phyloP scores from a whole-genome alignment of 2,888 invertebrate genomes.

The Matsumyia berberina region DNA sequence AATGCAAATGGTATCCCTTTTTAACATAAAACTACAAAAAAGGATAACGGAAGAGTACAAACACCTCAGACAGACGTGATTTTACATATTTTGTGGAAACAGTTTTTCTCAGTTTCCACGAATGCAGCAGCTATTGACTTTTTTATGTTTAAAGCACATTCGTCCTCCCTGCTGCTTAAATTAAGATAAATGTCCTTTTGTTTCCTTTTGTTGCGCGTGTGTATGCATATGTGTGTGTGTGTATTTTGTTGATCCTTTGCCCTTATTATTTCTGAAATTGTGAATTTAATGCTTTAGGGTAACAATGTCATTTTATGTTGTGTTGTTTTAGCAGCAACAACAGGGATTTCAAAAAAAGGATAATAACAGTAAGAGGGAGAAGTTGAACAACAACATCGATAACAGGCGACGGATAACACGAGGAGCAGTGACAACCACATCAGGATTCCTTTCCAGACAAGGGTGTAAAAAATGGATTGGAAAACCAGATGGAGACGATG shows the following conservation, averaged over 20 bases:
- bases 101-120: not conserved
- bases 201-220: constrained; percentile 9
- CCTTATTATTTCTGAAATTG: constrained; percentile 36
- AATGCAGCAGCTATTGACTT: too few relatives aligned
- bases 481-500: constrained; percentile 78
- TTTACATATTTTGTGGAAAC: not conserved
- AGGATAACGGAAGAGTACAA: not conserved
- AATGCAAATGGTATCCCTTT: constrained; percentile 60
- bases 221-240: too few relatives aligned
- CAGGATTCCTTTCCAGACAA: constrained; percentile 31
- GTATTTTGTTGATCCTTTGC: constrained; percentile 23
- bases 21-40: constrained; percentile 10
- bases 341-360: constrained; percentile 32
- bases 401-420: constrained; percentile 20
- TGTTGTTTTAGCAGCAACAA: constrained; percentile 60
- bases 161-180: constrained; percentile 31
- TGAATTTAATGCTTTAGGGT: constrained; percentile 51
- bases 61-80: not conserved
- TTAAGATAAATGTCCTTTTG: constrained; percentile 32
- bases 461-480: constrained; percentile 77
- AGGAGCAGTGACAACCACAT: constrained; percentile 1
- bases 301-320: constrained; percentile 32
- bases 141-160: constrained; percentile 59
- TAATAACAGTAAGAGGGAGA: constrained; percentile 4
- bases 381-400: constrained; percentile 58